These are phyloP conservation scores for Poecilus cupreus DNA, from an alignment of 2,888 invertebrate genomes.

Conservation along the genomic window DNA sequence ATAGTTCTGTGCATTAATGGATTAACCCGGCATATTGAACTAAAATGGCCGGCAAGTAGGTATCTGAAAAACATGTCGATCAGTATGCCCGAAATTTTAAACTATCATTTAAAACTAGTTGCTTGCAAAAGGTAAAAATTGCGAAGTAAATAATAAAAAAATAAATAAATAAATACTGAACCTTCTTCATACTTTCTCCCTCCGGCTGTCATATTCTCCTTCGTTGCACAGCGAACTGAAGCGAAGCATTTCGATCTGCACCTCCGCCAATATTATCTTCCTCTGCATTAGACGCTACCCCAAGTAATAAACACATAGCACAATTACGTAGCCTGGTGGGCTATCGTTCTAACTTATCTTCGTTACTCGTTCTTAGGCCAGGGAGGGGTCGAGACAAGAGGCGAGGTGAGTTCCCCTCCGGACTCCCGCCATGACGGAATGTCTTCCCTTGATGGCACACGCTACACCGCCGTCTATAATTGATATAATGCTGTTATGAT, in stretches of 20 bases:
- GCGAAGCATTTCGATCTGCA: background rate
- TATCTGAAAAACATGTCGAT: no score
- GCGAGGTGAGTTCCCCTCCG: conserved; percentile 3
- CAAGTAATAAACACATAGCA: conserved; percentile 54
- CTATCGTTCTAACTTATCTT: conserved; percentile 48
- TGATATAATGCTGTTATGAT: conserved; percentile 54
- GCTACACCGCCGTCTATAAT: conserved; percentile 47
- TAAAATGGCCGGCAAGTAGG: no score
- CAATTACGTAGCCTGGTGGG: conserved; percentile 48
- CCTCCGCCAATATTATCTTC: conserved; percentile 21
- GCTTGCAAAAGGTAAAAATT: no score
- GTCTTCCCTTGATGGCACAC: conserved; percentile 30
- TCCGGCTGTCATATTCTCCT: background rate
- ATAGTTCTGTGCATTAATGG: no score
- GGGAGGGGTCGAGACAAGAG: background rate
- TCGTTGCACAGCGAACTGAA: background rate
- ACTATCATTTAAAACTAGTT: no score
- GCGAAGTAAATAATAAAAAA: no score
- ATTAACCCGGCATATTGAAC: no score
- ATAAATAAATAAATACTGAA: no score
- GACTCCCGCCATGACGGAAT: conserved; percentile 11
- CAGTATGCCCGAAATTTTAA: no score
- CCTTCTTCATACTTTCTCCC: background rate
- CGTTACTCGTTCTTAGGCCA: conserved; percentile 18
- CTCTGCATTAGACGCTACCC: conserved; percentile 28